These are phyloP conservation scores for Heterotis niloticus DNA, from an alignment of 2,113 vertebrate species.

Conservation along the genomic window DNA sequence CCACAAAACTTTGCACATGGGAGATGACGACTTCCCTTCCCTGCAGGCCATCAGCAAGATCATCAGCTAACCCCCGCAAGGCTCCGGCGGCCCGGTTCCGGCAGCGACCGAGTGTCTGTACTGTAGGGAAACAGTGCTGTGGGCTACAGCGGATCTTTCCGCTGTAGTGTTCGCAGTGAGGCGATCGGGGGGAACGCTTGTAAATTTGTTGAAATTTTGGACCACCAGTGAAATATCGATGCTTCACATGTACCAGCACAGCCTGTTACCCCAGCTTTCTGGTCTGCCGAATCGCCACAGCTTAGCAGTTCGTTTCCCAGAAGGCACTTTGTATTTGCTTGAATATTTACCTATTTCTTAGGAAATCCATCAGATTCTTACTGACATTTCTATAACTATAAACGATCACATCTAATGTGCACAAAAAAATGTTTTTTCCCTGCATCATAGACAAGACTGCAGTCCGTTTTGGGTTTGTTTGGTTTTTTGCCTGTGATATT, in stretches of 20 bases:
- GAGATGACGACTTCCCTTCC: conserved; percentile 88
- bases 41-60: conserved; percentile 61
- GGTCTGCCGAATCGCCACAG: not conserved
- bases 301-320: conserved; percentile 9
- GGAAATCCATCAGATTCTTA: not conserved
- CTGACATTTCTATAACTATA: not conserved
- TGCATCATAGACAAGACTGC: not conserved
- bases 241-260: not conserved
- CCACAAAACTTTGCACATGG: conserved; percentile 82
- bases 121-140: not conserved
- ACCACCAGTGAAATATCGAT: not conserved
- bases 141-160: not conserved
- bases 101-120: not conserved
- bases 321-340: conserved; percentile 15
- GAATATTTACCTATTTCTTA: conserved; percentile 19
- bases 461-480: not conserved
- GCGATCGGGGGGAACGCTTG: not conserved
- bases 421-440: not conserved
- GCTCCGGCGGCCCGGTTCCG: not conserved
- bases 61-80: conserved; percentile 71
- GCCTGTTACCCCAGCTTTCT: conserved; percentile 6
- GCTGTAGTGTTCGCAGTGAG: not conserved
- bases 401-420: not conserved
- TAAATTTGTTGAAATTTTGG: not conserved
- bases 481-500: not conserved